Conservation (phyloP, 2,113 vertebrate species). For the Glaucidium brasilianum region DNA sequence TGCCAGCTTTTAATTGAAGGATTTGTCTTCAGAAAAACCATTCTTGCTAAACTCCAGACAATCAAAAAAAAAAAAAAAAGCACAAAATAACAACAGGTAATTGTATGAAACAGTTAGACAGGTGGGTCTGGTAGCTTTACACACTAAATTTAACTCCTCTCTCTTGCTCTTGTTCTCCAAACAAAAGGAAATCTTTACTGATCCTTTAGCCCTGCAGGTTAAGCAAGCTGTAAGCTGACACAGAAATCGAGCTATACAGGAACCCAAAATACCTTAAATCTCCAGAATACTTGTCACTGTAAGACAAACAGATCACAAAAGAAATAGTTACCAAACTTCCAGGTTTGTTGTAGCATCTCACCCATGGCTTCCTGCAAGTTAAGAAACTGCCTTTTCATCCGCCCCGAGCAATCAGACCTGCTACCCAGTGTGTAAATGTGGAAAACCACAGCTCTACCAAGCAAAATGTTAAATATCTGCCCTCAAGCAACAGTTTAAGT, state of each 20-base stretch:
- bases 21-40: neutral
- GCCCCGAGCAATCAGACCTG: neutral
- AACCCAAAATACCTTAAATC: neutral
- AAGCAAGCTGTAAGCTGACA: neutral
- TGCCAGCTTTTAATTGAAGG: neutral
- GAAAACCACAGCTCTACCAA: neutral
- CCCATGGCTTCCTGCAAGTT: rapidly evolving
- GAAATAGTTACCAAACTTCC: neutral
- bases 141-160: neutral
- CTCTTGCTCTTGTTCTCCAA: neutral
- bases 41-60: neutral
- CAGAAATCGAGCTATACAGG: neutral
- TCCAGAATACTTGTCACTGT: neutral
- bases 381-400: neutral
- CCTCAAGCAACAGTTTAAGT: neutral
- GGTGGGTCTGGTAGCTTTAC: neutral
- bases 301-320: neutral
- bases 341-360: neutral
- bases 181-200: neutral
- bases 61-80: neutral
- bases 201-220: neutral
- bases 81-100: neutral
- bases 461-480: neutral
- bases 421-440: neutral
- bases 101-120: neutral